Evolutionary conservation across 2,113 vertebrate genomes (phyloP).

Genomic region (Ovibos moschatus): DNA sequence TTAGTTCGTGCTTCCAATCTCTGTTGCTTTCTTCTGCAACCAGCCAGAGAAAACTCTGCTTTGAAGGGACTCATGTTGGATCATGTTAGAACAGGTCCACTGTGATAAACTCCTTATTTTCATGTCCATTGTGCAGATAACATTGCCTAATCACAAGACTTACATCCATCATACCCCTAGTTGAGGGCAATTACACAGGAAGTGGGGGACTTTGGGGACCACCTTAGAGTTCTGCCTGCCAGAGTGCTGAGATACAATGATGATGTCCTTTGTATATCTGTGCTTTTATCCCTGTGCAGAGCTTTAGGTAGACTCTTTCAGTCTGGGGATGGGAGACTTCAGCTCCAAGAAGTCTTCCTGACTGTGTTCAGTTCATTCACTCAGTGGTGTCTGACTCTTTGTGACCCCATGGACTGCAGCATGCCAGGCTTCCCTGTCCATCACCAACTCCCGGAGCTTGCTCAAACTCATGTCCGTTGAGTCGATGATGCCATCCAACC

Average conservation of each 20-base stretch:
- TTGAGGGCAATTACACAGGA: neutral
- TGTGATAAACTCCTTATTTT: neutral
- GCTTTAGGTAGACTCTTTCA: neutral
- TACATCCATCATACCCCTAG: no score
- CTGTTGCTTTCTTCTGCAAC: neutral
- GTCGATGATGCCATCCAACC: neutral
- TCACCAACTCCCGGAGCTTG: neutral
- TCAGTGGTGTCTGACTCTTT: neutral
- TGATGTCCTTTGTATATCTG: rapidly evolving
- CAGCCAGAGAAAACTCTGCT: neutral
- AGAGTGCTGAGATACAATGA: neutral
- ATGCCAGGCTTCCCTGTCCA: neutral
- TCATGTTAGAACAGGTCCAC: neutral
- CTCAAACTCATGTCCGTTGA: neutral
- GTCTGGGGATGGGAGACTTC: neutral
- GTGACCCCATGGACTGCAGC: neutral
- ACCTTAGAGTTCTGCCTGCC: neutral
- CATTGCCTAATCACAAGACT: neutral
- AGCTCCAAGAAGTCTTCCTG: neutral
- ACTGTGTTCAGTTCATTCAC: neutral
- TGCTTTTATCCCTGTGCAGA: rapidly evolving
- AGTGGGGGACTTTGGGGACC: rapidly evolving
- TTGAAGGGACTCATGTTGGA: neutral
- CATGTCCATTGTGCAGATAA: neutral
- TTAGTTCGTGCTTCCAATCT: neutral